Percentiles rank a stretch among this genome's conserved stretches.
Evolutionary conservation across 2,797 vertebrate genomes (phyloP).

Genomic region (Pipistrellus pygmaeus): DNA sequence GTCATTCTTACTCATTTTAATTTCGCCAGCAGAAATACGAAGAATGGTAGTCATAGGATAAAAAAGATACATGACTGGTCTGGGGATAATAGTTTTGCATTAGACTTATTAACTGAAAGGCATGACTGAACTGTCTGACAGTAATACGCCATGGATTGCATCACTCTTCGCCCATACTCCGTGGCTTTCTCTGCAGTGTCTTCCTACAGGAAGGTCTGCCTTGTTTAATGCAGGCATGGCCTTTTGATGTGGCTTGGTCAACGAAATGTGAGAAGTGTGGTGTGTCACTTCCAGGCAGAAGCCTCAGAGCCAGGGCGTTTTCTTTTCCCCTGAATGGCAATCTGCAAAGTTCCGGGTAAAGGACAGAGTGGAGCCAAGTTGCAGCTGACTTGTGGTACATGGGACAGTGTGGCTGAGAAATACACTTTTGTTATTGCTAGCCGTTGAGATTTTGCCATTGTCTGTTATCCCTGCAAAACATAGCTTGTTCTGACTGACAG

Average conservation of each 20-base stretch:
- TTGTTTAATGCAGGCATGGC: background rate
- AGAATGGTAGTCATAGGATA: background rate
- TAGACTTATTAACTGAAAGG: background rate
- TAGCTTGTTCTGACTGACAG: background rate
- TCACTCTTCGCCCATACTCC: background rate
- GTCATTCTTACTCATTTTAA: background rate
- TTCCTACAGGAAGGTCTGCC: background rate
- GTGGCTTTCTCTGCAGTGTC: background rate
- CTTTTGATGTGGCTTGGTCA: background rate
- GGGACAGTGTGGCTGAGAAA: background rate
- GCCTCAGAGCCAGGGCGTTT: background rate
- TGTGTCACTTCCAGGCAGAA: background rate
- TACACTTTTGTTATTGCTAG: background rate
- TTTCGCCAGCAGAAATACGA: background rate
- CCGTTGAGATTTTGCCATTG: background rate
- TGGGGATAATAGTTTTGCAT: background rate
- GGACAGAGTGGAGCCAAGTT: background rate
- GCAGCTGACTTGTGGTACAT: background rate
- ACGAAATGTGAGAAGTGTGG: background rate
- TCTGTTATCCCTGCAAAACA: background rate
- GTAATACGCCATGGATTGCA: background rate
- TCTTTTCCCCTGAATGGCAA: background rate
- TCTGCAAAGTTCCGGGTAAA: background rate
- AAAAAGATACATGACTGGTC: background rate
- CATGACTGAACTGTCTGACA: background rate